Evolutionary conservation across 2,888 invertebrate species (phyloP), one percentile per base, ranked within the genome.

Genomic region (Synergus itoensis): DNA sequence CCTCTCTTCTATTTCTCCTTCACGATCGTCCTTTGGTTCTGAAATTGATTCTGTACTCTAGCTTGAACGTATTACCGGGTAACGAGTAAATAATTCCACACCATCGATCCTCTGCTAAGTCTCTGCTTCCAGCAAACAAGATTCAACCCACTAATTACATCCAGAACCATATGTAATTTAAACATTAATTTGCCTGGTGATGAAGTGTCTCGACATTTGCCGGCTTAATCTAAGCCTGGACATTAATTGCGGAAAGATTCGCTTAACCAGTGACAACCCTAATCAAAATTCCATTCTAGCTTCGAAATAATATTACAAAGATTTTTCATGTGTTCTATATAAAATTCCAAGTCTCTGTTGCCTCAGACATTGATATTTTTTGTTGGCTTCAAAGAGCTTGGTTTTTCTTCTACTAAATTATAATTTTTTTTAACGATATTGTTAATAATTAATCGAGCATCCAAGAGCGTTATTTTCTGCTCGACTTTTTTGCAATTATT

Each of bases 1-100:
- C 14, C 40, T 28, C 48, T 43, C 16, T 41, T 63, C 63, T 48
- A 7, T 18, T 45, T 77, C 1, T 12, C 40, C 43, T 62, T 41
- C 12, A 1, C 28, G 21, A 41, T 60, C 69, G 76, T 78, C 11
- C 11, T 7, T 14, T 1, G 14, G 36, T 14, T 28, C 28, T 7
- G 14, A 28, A 62, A 62, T 28, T 62, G 12, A 62, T 28, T 62
- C 62, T 14, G 11, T 36, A 14, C 4, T 62, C 48, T 5, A 7
- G 16, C 48, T 5, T 0, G 16, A 62, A 62, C 62, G 14, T 21
- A 28, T 28, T 62, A 62, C 28, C 21, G 11, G 5, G 28, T 62
- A 62, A 62, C 62, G 62, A 62, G 62, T 62, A 36, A 62, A 62
- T 62, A 62, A 62, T 62, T 62, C 28, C 28, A 62, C 12, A 36